These are phyloP conservation scores for Hippopotamus amphibius DNA, from an alignment of 2,113 vertebrate species.

Conservation along the genomic window DNA sequence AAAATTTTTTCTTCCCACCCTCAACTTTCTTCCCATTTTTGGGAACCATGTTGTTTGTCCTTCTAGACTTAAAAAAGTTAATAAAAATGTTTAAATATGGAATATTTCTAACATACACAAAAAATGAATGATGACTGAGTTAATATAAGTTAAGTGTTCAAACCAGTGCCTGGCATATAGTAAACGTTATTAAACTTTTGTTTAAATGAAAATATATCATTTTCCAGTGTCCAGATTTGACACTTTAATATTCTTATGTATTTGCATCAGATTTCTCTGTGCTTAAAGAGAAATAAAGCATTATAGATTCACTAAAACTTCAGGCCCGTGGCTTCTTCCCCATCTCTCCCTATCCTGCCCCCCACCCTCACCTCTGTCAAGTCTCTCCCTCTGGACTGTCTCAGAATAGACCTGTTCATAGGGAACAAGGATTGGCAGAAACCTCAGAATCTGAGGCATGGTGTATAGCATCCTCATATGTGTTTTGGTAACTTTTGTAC, in stretches of 20 bases:
- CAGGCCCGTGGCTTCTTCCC: fast-evolving
- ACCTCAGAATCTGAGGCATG: not conserved
- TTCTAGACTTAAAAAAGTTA: not conserved
- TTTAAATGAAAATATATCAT: not conserved
- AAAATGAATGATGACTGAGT: not conserved
- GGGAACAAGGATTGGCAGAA: not conserved
- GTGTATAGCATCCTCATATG: fast-evolving
- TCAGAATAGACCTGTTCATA: not conserved
- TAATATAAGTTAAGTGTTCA: not conserved
- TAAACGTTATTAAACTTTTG: not conserved
- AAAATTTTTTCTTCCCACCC: not conserved
- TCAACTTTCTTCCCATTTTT: not conserved
- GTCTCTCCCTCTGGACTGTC: not conserved
- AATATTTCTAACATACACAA: not conserved
- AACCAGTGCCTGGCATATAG: not conserved
- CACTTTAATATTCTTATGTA: not conserved
- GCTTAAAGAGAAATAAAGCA: not conserved
- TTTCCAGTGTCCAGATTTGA: not conserved
- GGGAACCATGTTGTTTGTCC: not conserved
- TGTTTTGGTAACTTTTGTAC: not conserved
- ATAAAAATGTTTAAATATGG: not conserved
- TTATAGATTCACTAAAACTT: not conserved
- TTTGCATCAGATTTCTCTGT: not conserved
- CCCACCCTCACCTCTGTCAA: too few species aligned
- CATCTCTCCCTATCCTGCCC: not conserved